Evolutionary conservation across 92 coral and sea anemone genomes (phyloP), one percentile per base, ranked within the genome.

Genomic region (Zoanthus solanderi): DNA sequence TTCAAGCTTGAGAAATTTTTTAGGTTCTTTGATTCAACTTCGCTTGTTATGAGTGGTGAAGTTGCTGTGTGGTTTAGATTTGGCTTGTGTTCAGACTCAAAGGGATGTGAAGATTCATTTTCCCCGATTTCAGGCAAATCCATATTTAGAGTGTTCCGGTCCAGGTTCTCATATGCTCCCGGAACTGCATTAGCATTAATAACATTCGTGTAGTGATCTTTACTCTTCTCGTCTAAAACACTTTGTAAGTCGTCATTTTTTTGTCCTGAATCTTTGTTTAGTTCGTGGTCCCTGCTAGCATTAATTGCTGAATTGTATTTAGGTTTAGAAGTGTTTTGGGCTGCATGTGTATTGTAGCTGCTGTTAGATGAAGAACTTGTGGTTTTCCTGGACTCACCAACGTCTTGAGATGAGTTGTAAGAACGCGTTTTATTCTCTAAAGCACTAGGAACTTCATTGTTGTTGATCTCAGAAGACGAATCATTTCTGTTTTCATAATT

Each of bases 391-490:
- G 18, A 9, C 7, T 68, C 5, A 37, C 44, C 74, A 0, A 45
- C n/a, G 11, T 60, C 74, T 63, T 31, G 44, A 15, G 65, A 23
- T 30, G 50, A 77, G 82, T 34, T 56, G 5, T 53, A 10, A 77
- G 48, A 37, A 76, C 45, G 80, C 18, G 30, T 73, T 17, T 63
- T 3, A 28, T 63, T 79, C 34, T 79, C 60, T 42, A 54, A 72
- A 13, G 72, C 72, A 18, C 72, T 57, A 18, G 84, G 84, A 34
- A 79, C 73, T 37, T 72, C 84, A 18, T 79, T 79, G n/a, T 57
- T 56, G 23, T 42, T 78, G 14, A 15, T 16, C 17, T 63, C 84
- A 34, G 16, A 12, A 9, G 84, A 60, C 31, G 34, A 50, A 17
- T 79, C 32, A 15, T 44, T 48, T 46, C n/a, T 54, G 29, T 15